A percentile compares a stretch with the other conserved stretches of the same genome.
phyloP scores from a whole-genome alignment of 2,113 vertebrate genomes.

The Melospiza georgiana region DNA sequence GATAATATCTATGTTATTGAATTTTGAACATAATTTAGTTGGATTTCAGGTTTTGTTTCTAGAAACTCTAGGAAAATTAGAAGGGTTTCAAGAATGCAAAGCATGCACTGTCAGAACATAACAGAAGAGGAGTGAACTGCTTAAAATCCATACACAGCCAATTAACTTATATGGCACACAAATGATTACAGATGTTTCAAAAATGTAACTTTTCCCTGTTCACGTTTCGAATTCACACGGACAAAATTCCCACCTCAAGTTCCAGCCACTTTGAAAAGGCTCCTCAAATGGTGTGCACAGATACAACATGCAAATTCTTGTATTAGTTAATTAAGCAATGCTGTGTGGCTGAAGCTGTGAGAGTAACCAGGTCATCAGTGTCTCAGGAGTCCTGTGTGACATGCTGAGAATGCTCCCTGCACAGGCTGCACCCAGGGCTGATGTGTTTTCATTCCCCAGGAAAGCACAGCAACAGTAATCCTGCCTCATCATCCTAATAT shows the following conservation, averaged over 20 bases:
- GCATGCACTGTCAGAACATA: background rate
- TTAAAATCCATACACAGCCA: conserved; percentile 59
- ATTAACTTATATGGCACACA: conserved; percentile 47
- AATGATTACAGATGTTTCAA: conserved; percentile 70
- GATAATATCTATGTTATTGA: background rate
- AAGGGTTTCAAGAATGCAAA: conserved; percentile 44
- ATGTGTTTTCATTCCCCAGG: background rate
- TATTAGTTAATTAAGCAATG: background rate
- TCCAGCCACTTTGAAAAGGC: background rate
- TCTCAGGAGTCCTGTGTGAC: background rate
- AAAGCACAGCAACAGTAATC: background rate
- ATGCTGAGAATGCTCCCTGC: background rate
- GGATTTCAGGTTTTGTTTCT: conserved; percentile 4
- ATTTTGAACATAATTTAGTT: background rate
- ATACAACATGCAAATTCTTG: background rate
- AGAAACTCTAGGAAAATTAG: conserved; percentile 9
- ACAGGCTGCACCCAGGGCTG: background rate
- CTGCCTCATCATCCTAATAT: background rate
- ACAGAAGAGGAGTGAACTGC: conserved; percentile 42
- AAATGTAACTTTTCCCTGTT: conserved; percentile 44
- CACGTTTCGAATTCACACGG: background rate
- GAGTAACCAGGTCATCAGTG: background rate
- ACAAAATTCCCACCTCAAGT: background rate
- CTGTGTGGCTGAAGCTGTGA: background rate
- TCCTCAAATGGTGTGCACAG: background rate